Base-by-base conservation (phyloP, 2,888 invertebrate species). In the Melieria picta region DNA sequence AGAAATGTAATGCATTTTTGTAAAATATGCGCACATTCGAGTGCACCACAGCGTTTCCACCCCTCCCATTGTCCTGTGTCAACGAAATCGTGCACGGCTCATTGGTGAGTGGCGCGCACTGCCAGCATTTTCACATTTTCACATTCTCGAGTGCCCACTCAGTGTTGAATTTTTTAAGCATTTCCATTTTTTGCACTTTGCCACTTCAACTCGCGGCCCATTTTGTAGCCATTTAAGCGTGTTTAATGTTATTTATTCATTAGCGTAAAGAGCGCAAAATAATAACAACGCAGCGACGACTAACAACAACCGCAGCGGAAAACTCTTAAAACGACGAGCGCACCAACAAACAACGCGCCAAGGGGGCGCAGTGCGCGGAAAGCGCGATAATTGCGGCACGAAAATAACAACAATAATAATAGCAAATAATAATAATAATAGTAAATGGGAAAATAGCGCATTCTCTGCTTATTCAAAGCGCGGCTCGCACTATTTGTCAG, bases 241-340 rank as follows among this genome's bases (percentile, higher is more conserved):
- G 79, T 78, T 81, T 81, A 82, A 81, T 82, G 81, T 82, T 82
- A 82, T 82, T 82, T 82, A 82, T 82, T 81, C 81, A 81, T 81
- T 81, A 82, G 78, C 80, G 78, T 81, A 77, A 80, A 81, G 82
- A 78, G 78, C 80, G 79, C 78, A 76, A 62, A 69, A 65, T 81
- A 63, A 63, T 63, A 63, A 65, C 47, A 65, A 45, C n/a, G 13
- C 9, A 45, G n/a, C 9, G 43, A 45, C 16, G 13, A 48, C 42
- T 48, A 16, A 6, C 16, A 63, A 30, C 30, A 30, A 67, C 58
- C 56, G 60, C 58, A 60, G 60, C 58, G 48, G 60, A 67, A 60
- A 60, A 58, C 67, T 60, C 60, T 60, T 60, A 50, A 16, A 67
- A 60, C 45, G n/a, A 60, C 30, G 52, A 67, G n/a, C 58, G 58